Evolutionary conservation across 2,113 vertebrate species (phyloP).

Genomic region (Eira barbara): DNA sequence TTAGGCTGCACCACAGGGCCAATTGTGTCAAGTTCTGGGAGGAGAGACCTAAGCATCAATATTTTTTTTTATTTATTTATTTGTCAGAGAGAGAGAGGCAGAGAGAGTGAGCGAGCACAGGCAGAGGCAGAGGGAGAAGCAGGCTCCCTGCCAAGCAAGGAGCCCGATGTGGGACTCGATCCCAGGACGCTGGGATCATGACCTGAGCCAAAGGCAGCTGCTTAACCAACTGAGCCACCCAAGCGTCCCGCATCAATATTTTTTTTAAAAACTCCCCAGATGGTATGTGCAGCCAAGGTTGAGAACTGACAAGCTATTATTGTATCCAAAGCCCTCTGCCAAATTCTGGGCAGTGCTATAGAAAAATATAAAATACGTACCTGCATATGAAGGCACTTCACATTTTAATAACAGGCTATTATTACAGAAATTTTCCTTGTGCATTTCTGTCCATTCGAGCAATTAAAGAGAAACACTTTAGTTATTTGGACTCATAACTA

Average conservation of each 20-base stretch:
- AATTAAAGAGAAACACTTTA: conserved; percentile 39
- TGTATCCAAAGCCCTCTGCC: neutral
- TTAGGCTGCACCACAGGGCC: neutral
- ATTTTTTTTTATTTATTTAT: neutral
- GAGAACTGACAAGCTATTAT: neutral
- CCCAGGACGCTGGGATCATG: too few species aligned
- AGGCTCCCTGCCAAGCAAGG: too few species aligned
- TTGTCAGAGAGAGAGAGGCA: too few species aligned
- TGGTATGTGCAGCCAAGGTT: neutral
- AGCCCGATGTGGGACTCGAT: too few species aligned
- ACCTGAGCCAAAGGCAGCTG: too few species aligned
- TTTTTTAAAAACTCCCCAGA: neutral
- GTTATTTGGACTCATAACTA: conserved; percentile 47
- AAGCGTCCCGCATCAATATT: neutral
- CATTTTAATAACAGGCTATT: conserved; percentile 7
- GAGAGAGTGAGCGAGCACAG: too few species aligned
- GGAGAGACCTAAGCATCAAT: neutral
- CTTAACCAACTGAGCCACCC: too few species aligned
- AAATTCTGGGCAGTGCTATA: neutral
- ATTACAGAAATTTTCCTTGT: conserved; percentile 34
- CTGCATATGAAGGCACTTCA: neutral
- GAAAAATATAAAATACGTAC: neutral
- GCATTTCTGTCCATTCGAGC: conserved; percentile 17
- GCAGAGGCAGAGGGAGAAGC: too few species aligned
- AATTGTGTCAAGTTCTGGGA: neutral